Conservation (phyloP, 2,113 vertebrate genomes). For the Struthidea cinerea region DNA sequence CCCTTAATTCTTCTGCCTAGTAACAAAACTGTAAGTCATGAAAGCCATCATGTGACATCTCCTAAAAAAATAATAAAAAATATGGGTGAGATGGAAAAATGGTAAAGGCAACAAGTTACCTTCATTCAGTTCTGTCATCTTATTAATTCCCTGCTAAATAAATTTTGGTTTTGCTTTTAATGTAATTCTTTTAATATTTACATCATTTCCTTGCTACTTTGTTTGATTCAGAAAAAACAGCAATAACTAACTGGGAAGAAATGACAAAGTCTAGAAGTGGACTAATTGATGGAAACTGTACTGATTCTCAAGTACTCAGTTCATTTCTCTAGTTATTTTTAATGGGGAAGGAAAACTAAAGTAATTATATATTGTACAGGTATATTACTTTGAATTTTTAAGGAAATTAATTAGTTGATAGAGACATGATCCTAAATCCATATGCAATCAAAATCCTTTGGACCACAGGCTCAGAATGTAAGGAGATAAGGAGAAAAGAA, state of each 20-base stretch:
- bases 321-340: background rate
- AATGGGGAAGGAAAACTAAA: background rate
- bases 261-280: background rate
- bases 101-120: background rate
- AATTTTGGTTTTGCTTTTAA: background rate
- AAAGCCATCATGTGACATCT: background rate
- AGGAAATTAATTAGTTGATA: background rate
- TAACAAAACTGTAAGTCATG: background rate
- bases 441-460: background rate
- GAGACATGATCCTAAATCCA: background rate
- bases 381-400: background rate
- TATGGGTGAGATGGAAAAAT: background rate
- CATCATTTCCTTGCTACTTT: background rate
- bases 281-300: background rate
- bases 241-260: background rate
- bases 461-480: background rate
- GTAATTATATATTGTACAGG: background rate
- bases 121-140: background rate
- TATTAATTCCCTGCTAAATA: background rate
- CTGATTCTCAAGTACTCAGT: background rate
- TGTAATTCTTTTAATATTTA: background rate
- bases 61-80: background rate
- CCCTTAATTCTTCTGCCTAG: background rate
- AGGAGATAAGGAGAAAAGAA: background rate
- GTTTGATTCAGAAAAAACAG: background rate